Conservation (phyloP, 2,888 invertebrate species). For the Taenaris catops region DNA sequence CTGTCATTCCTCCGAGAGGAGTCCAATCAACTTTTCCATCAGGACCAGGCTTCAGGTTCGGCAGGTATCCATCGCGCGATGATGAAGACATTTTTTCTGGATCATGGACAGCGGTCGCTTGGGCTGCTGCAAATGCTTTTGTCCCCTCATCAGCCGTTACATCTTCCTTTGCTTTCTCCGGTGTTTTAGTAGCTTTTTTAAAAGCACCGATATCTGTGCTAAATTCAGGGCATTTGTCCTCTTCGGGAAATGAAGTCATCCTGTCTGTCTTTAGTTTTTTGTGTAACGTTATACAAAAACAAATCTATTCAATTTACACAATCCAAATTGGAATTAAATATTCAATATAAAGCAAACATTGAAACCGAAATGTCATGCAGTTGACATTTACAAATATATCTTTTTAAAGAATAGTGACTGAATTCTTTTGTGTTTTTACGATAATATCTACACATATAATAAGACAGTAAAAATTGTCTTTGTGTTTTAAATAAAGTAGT, state of each 20-base stretch:
- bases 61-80: conserved; percentile 37
- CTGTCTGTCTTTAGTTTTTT: no score
- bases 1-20: conserved; percentile 84
- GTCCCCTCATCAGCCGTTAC: conserved; percentile 25
- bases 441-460: no score
- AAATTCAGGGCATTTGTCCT: conserved; percentile 49
- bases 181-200: conserved; percentile 44
- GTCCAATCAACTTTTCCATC: conserved; percentile 88
- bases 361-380: no score
- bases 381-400: no score
- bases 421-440: no score
- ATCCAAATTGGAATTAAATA: no score
- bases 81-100: conserved; percentile 24
- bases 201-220: conserved; percentile 59
- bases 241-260: conserved; percentile 46
- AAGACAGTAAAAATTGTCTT: no score
- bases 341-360: no score
- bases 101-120: conserved; percentile 17
- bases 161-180: conserved; percentile 34
- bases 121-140: conserved; percentile 25
- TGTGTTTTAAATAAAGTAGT: no score
- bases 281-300: no score
- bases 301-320: no score
- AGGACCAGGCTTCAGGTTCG: conserved; percentile 80
- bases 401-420: no score